Evolutionary conservation across 1,140 invertebrate species (phyloP).

Genomic region (Leptestheria dahalacensis): DNA sequence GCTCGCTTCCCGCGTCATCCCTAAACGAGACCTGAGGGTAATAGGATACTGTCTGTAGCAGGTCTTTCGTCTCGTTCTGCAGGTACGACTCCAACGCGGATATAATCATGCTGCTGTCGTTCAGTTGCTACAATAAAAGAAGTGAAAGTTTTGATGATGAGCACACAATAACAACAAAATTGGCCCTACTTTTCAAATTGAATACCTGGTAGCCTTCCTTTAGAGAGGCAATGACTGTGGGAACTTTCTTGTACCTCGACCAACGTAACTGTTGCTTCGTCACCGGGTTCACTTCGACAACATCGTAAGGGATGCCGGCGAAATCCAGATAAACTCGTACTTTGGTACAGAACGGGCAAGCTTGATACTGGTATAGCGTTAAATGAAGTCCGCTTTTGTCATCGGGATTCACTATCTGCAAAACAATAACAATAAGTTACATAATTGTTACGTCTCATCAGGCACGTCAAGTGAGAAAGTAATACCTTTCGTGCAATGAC

Average conservation of each 20-base stretch:
- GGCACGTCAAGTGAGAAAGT: not conserved
- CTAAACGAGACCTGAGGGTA: constrained; percentile 57
- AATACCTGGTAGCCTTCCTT: constrained; percentile 33
- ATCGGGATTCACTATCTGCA: constrained; percentile 42
- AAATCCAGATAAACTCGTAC: constrained; percentile 86
- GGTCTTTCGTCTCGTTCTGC: constrained; percentile 38
- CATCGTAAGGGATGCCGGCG: constrained; percentile 83
- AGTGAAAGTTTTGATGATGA: not conserved
- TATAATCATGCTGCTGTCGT: constrained; percentile 88
- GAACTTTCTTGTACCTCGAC: constrained; percentile 90
- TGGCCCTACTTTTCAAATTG: not conserved
- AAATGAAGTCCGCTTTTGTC: constrained; percentile 64
- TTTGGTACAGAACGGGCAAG: constrained; percentile 98
- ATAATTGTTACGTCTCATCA: constrained; percentile 8
- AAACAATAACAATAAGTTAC: constrained; percentile 22
- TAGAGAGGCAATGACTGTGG: constrained; percentile 68
- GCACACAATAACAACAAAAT: not conserved
- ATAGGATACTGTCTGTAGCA: constrained; percentile 58
- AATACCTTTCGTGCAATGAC: constrained; percentile 30
- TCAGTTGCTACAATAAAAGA: constrained; percentile 51
- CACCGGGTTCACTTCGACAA: constrained; percentile 94
- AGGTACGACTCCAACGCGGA: constrained; percentile 69
- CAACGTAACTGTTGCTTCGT: constrained; percentile 79
- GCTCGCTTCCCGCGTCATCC: constrained; percentile 48
- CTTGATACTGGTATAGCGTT: constrained; percentile 88